Conservation (phyloP, 2,113 vertebrate genomes). For the Saimiri boliviensis region DNA sequence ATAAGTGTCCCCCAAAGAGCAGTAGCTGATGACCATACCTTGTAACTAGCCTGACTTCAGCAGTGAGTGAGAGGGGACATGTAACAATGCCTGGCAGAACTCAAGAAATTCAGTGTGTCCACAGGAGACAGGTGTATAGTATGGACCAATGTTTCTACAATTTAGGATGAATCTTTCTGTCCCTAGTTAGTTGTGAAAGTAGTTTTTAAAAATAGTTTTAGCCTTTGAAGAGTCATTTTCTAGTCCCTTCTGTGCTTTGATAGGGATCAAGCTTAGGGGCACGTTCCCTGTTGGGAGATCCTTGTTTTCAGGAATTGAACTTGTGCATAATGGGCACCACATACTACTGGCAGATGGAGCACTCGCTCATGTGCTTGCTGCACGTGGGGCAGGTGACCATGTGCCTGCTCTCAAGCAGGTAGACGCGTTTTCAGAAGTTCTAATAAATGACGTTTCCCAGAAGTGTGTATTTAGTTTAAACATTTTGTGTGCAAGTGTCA, state of each 20-base stretch:
- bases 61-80: not conserved
- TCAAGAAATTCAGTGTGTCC: not conserved
- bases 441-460: not conserved
- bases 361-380: constrained; percentile 97
- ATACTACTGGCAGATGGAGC: constrained; percentile 98
- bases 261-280: not conserved
- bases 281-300: accelerated
- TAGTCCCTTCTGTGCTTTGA: not conserved
- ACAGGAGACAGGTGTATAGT: not conserved
- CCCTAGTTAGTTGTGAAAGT: constrained; percentile 52
- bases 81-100: not conserved
- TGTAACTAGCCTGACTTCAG: constrained; percentile 51
- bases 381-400: constrained; percentile 99
- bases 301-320: constrained; percentile 91
- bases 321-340: constrained; percentile 97
- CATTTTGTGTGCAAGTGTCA: not conserved
- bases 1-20: constrained; percentile 73
- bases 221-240: not conserved
- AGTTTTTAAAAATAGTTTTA: not conserved
- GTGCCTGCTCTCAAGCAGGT: constrained; percentile 95
- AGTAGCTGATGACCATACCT: constrained; percentile 34
- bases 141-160: not conserved
- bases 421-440: not conserved
- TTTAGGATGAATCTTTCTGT: not conserved
- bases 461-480: not conserved